A percentile compares a stretch with the other conserved stretches of the same genome.
Evolutionary conservation across 2,888 invertebrate genomes (phyloP).

Genomic region (Leucophora obtusa): DNA sequence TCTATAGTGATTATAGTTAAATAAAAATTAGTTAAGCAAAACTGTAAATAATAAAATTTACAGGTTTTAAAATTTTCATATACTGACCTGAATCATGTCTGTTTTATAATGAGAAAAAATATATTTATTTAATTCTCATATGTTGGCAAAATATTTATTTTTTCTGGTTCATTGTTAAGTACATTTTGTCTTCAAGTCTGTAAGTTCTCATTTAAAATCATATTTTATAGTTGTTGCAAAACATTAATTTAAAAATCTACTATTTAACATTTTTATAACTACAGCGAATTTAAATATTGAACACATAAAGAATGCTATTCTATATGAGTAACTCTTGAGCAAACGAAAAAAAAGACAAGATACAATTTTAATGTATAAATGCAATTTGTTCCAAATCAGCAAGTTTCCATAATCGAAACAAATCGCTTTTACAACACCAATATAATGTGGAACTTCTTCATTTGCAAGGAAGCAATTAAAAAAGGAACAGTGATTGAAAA

Average conservation of each 20-base stretch:
- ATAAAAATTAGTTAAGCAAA: no score
- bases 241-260: conserved; percentile 47
- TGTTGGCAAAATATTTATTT: conserved; percentile 23
- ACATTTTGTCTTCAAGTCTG: not conserved
- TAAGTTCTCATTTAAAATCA: conserved; percentile 48
- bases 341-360: not conserved
- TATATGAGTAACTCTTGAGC: no score
- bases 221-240: conserved; percentile 55
- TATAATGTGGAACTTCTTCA: conserved; percentile 66
- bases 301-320: not conserved
- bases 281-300: conserved; percentile 62
- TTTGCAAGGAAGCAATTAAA: conserved; percentile 26
- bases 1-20: not conserved
- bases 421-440: conserved; percentile 69
- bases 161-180: not conserved
- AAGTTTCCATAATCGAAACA: conserved; percentile 74
- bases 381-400: conserved; percentile 76
- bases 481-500: conserved; percentile 40
- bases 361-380: conserved; percentile 34
- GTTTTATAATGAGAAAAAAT: conserved; percentile 23
- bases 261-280: conserved; percentile 64
- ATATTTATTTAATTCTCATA: conserved; percentile 16
- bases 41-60: not conserved
- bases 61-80: not conserved
- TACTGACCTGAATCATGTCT: conserved; percentile 54